Conservation (phyloP, 2,797 vertebrate genomes). For the Sebastiscus albofasciatus region DNA sequence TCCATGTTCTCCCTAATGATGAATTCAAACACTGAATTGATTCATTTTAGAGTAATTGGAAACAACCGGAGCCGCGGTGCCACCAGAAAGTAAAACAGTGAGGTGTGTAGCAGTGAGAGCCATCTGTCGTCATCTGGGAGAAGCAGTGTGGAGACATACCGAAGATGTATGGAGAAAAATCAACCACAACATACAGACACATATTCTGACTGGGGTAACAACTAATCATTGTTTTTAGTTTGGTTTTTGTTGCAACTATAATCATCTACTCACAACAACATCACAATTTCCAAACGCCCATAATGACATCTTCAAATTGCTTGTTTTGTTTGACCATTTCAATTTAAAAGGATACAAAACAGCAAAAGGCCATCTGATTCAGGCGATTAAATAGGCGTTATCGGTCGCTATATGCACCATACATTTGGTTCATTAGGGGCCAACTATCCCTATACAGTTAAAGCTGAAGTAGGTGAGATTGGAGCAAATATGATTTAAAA, state of each 20-base stretch:
- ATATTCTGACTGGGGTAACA: background rate
- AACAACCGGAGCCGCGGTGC: conserved; percentile 32
- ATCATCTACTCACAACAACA: background rate
- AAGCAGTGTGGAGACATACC: background rate
- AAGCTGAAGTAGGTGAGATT: no score
- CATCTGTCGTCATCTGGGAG: conserved; percentile 41
- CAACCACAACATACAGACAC: background rate
- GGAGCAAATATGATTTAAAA: no score
- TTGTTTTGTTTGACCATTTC: no score
- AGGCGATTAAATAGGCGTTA: no score
- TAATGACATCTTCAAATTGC: no score
- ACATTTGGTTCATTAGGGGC: no score
- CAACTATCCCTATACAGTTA: no score
- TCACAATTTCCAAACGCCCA: no score
- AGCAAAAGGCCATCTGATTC: no score
- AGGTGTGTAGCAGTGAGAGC: conserved; percentile 40
- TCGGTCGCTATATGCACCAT: no score
- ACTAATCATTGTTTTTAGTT: background rate
- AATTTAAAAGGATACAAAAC: no score
- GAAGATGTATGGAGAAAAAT: background rate
- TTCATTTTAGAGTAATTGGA: conserved; percentile 56
- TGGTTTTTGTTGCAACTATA: background rate
- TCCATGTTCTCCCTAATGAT: conserved; percentile 42
- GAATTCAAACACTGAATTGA: conserved; percentile 46
- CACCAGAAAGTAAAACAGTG: conserved; percentile 37